These are phyloP conservation scores for Pseudochromis fuscus DNA, from an alignment of 2,797 vertebrate genomes.

Conservation along the genomic window DNA sequence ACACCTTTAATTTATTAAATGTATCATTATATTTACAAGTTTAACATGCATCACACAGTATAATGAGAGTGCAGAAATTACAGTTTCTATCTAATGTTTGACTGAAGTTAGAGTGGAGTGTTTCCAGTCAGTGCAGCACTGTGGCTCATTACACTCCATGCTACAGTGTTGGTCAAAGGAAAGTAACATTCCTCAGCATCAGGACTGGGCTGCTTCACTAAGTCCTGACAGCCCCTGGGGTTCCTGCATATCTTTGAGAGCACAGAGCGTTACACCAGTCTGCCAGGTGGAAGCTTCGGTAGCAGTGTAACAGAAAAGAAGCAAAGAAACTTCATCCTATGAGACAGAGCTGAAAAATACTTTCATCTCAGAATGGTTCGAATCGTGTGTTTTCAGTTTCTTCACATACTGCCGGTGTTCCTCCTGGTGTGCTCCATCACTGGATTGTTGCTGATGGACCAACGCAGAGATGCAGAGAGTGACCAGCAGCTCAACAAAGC, in stretches of 20 bases:
- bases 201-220: constrained; percentile 78
- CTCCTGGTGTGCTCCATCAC: constrained; percentile 38
- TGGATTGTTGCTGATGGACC: constrained; percentile 52
- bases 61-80: background rate
- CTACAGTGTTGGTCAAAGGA: constrained; percentile 71
- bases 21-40: background rate
- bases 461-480: constrained; percentile 44
- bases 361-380: constrained; percentile 38
- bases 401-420: background rate
- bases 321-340: background rate
- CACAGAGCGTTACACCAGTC: constrained; percentile 56
- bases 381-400: constrained; percentile 10
- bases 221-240: constrained; percentile 75
- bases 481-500: constrained; percentile 71
- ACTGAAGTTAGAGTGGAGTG: background rate
- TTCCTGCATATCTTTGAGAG: constrained; percentile 78
- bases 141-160: constrained; percentile 40
- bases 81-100: background rate
- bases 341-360: background rate
- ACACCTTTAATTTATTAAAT: too few relatives aligned
- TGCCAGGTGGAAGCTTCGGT: constrained; percentile 50
- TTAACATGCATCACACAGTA: background rate
- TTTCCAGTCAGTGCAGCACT: constrained; percentile 10
- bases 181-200: constrained; percentile 79
- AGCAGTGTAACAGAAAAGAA: constrained; percentile 22